Percentiles rank a stretch among this genome's conserved stretches.
These are phyloP conservation scores for Pristionchus exspectatus DNA, from an alignment of 2,888 invertebrate species.

Conservation along the genomic window DNA sequence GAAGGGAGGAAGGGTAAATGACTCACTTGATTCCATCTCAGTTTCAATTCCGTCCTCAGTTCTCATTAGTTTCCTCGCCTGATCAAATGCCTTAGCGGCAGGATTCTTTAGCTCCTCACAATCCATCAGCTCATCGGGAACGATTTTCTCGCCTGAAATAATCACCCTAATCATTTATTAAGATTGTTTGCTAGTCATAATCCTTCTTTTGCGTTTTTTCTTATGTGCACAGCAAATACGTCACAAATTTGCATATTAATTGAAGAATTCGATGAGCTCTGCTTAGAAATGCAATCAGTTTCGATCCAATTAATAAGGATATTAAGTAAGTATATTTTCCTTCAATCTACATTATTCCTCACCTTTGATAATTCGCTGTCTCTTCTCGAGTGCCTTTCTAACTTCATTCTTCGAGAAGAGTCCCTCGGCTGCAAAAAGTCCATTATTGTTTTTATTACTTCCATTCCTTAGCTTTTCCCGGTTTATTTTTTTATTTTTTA, in stretches of 20 bases:
- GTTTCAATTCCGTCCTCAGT: neutral
- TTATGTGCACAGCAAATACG: too few species aligned
- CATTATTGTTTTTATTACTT: neutral
- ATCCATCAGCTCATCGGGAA: neutral
- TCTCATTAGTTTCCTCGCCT: neutral
- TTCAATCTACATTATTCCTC: neutral
- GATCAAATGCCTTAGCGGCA: too few species aligned
- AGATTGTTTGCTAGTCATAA: neutral
- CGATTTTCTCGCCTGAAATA: slow-evolving; percentile 22
- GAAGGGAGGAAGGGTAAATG: neutral
- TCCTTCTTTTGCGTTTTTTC: too few species aligned
- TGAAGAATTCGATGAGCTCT: too few species aligned
- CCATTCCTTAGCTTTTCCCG: neutral
- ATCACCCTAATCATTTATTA: neutral
- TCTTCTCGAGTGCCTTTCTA: neutral
- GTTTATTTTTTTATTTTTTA: too few species aligned
- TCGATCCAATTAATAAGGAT: too few species aligned
- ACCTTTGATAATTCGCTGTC: neutral
- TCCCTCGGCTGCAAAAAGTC: slow-evolving; percentile 6
- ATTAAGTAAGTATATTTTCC: neutral
- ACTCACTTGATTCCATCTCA: neutral
- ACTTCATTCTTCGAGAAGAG: neutral
- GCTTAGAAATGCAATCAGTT: too few species aligned
- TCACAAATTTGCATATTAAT: too few species aligned
- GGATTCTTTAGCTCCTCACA: neutral